Conservation (phyloP, 2,797 vertebrate genomes). For the Natrix natrix region DNA sequence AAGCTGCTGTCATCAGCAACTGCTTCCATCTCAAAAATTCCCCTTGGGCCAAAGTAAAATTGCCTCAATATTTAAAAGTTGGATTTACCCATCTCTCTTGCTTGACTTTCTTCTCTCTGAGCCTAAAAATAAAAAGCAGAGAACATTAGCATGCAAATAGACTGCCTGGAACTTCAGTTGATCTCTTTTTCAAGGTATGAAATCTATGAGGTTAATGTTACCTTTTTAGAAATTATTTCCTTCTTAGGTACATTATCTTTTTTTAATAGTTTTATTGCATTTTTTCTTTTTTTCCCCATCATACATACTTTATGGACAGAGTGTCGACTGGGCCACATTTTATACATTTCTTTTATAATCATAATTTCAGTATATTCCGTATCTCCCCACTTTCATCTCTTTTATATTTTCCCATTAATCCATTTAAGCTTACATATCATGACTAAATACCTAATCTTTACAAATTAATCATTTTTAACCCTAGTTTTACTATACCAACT, state of each 20-base stretch:
- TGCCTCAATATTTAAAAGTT: background rate
- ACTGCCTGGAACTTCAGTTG: background rate
- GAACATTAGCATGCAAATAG: slow-evolving; percentile 49
- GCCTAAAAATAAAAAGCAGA: slow-evolving; percentile 63
- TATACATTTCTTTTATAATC: too few relatives aligned
- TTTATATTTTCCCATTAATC: too few relatives aligned
- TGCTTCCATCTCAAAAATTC: background rate
- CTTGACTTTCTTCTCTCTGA: slow-evolving; percentile 1
- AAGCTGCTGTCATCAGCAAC: background rate
- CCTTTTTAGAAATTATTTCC: slow-evolving; percentile 24
- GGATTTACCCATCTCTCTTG: slow-evolving; percentile 33
- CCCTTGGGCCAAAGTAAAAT: background rate
- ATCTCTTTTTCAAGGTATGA: slow-evolving; percentile 5
- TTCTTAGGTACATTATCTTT: background rate
- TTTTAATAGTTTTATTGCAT: too few relatives aligned
- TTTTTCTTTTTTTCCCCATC: too few relatives aligned
- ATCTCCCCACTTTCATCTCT: too few relatives aligned
- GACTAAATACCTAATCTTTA: too few relatives aligned
- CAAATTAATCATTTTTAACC: too few relatives aligned
- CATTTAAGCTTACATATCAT: too few relatives aligned
- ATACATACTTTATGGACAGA: too few relatives aligned
- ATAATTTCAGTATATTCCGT: too few relatives aligned
- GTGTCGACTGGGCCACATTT: too few relatives aligned
- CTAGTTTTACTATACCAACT: too few relatives aligned
- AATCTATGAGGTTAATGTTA: slow-evolving; percentile 22